Conservation (phyloP, 35 echinoderm and acorn worm species). For the Anneissia japonica region DNA sequence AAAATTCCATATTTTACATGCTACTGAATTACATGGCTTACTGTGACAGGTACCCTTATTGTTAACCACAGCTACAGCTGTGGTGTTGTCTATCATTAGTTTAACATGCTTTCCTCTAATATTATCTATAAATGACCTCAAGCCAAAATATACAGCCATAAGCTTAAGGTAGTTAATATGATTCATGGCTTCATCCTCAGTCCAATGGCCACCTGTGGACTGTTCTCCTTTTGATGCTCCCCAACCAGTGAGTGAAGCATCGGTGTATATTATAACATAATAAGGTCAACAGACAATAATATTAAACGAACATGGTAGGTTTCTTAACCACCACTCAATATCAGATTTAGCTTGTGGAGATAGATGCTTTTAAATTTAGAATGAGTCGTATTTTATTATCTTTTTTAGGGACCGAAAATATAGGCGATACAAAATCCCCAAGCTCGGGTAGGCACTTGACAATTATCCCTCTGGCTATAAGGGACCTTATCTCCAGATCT, state of each 20-base stretch:
- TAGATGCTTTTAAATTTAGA: too few species aligned
- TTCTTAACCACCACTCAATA: background rate
- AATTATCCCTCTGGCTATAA: too few species aligned
- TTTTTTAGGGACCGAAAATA: too few species aligned
- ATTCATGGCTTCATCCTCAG: background rate
- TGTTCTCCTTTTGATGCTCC: background rate
- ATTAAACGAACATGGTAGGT: background rate
- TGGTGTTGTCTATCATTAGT: background rate
- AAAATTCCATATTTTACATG: background rate
- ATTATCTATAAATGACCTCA: background rate
- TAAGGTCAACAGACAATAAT: background rate
- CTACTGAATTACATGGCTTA: background rate
- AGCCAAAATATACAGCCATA: background rate
- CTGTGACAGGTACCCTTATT: background rate
- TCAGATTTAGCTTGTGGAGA: background rate
- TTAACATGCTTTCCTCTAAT: background rate
- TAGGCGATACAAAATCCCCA: too few species aligned
- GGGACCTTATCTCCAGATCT: too few species aligned
- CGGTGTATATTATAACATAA: background rate
- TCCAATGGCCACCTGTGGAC: background rate
- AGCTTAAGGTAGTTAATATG: background rate
- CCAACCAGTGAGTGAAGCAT: background rate
- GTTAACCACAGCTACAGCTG: background rate
- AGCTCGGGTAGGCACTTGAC: too few species aligned
- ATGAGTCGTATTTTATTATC: too few species aligned